A percentile compares a stretch with the other conserved stretches of the same genome.
Evolutionary conservation across 2,113 vertebrate species (phyloP).

Genomic region (Scatophagus argus): DNA sequence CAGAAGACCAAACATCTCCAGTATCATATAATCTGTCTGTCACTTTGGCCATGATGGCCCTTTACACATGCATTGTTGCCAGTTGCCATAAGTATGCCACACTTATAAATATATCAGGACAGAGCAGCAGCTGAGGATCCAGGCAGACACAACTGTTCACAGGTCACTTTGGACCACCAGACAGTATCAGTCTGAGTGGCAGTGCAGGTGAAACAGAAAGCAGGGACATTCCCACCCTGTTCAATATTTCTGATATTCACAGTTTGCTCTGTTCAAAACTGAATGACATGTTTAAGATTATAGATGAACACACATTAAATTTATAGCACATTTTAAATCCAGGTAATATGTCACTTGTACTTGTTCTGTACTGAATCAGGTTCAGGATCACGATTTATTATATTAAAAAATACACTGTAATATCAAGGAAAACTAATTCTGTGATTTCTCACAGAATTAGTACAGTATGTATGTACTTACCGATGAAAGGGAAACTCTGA

Average conservation of each 20-base stretch:
- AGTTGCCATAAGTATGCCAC: slow-evolving; percentile 73
- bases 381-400: too few species aligned
- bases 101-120: slow-evolving; percentile 82
- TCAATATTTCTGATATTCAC: not conserved
- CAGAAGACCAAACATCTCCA: not conserved
- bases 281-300: not conserved
- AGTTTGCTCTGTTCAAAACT: not conserved
- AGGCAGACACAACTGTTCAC: slow-evolving; percentile 75
- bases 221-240: slow-evolving; percentile 37
- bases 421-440: not conserved
- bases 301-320: not conserved
- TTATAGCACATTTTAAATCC: not conserved
- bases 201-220: slow-evolving; percentile 16
- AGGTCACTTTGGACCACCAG: slow-evolving; percentile 54
- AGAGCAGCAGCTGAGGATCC: slow-evolving; percentile 79
- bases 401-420: not conserved
- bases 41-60: slow-evolving; percentile 49
- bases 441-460: not conserved
- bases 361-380: too few species aligned
- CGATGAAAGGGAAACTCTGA: slow-evolving; percentile 93
- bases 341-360: not conserved
- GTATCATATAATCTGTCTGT: slow-evolving; percentile 57
- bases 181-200: slow-evolving; percentile 16
- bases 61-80: slow-evolving; percentile 74
- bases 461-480: slow-evolving; percentile 86